phyloP scores from a whole-genome alignment of 1,140 invertebrate species.

The Trigoniulus corallinus region DNA sequence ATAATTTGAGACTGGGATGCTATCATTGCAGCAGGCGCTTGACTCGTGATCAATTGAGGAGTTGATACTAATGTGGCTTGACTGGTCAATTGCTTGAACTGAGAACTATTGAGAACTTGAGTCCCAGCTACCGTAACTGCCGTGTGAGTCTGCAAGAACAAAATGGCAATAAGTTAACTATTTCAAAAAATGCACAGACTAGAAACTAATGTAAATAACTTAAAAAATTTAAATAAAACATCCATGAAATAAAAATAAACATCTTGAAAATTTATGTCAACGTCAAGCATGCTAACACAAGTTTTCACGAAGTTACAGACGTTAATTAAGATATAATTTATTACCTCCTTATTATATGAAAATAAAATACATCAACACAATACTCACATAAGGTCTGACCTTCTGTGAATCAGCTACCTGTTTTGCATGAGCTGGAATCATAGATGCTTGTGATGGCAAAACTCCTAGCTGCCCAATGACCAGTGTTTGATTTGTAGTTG shows the following conservation, averaged over 20 bases:
- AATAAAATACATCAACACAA: too few relatives aligned
- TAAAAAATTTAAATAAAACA: too few relatives aligned
- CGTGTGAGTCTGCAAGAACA: too few relatives aligned
- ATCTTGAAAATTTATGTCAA: too few relatives aligned
- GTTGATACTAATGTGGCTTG: conserved; percentile 11
- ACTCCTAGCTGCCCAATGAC: conserved; percentile 51
- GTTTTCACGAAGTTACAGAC: too few relatives aligned
- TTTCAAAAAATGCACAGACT: too few relatives aligned
- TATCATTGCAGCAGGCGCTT: conserved; percentile 18
- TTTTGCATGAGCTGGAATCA: conserved; percentile 34
- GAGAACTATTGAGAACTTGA: conserved; percentile 11
- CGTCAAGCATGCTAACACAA: too few relatives aligned
- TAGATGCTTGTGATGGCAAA: conserved; percentile 49
- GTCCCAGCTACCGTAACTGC: background rate
- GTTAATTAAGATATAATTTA: too few relatives aligned
- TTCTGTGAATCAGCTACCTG: conserved; percentile 16
- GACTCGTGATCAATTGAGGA: conserved; percentile 19
- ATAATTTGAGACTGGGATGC: conserved; percentile 16
- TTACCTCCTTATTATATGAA: too few relatives aligned
- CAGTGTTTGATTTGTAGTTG: conserved; percentile 58
- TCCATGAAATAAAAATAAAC: too few relatives aligned
- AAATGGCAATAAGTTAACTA: too few relatives aligned
- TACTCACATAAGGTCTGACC: conserved; percentile 20
- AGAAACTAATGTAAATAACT: too few relatives aligned
- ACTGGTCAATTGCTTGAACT: conserved; percentile 13